These are phyloP conservation scores for Catharus fuscescens DNA, from an alignment of 2,113 vertebrate species.

Conservation along the genomic window DNA sequence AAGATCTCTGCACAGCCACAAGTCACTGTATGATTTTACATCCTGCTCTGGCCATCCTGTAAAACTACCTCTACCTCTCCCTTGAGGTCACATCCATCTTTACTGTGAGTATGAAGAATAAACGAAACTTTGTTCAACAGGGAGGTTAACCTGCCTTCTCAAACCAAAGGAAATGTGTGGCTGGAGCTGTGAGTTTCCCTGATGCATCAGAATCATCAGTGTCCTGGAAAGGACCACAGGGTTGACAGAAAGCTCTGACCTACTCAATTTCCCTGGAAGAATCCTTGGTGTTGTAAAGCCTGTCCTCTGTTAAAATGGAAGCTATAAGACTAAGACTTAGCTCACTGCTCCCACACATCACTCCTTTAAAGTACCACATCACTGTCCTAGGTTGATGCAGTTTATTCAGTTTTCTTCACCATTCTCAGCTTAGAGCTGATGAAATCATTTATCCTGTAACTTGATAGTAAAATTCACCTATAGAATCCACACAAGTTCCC, in stretches of 20 bases:
- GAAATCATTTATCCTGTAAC: neutral
- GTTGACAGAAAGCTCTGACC: neutral
- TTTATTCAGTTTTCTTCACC: neutral
- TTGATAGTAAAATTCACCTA: neutral
- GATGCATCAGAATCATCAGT: neutral
- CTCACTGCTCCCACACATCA: neutral
- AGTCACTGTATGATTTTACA: neutral
- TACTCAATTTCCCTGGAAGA: neutral
- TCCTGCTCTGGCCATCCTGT: neutral
- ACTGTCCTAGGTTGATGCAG: neutral
- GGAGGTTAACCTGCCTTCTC: neutral
- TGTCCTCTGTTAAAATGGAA: neutral
- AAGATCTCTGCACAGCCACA: neutral
- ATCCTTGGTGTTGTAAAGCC: neutral
- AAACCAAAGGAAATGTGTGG: neutral
- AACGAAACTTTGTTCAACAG: neutral
- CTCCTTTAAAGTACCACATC: neutral
- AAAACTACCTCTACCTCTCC: neutral
- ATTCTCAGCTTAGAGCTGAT: neutral
- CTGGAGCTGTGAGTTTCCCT: neutral
- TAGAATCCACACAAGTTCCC: neutral
- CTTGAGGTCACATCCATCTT: neutral
- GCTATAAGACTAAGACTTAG: neutral
- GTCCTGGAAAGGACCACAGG: neutral
- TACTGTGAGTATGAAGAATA: neutral